These are phyloP conservation scores for Whitmania pigra DNA, from an alignment of 1,140 invertebrate species.

Conservation along the genomic window DNA sequence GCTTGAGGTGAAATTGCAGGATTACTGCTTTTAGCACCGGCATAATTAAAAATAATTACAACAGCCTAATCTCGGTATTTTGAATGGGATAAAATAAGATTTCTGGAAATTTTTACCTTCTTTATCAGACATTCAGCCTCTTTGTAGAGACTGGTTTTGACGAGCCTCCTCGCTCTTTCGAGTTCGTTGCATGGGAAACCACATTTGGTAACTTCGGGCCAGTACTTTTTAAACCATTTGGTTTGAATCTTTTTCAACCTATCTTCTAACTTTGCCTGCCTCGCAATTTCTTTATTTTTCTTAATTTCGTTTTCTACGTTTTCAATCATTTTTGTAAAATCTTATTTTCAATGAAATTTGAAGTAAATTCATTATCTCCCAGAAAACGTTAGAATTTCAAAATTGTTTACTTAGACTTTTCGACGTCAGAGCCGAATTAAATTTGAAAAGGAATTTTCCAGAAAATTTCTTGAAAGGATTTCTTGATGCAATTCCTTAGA, in stretches of 20 bases:
- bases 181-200: conserved; percentile 5
- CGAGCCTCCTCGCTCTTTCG: neutral
- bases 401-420: too few relatives aligned
- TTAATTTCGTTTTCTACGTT: too few relatives aligned
- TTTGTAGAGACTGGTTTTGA: neutral
- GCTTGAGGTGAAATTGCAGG: too few relatives aligned
- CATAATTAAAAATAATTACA: too few relatives aligned
- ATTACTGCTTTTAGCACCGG: too few relatives aligned
- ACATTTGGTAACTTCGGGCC: neutral
- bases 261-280: neutral
- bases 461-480: too few relatives aligned
- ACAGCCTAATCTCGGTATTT: neutral
- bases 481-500: too few relatives aligned
- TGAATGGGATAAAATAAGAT: neutral
- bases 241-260: neutral
- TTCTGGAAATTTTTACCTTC: neutral
- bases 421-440: too few relatives aligned
- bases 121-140: neutral
- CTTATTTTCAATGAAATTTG: neutral
- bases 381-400: too few relatives aligned
- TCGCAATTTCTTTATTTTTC: conserved; percentile 1
- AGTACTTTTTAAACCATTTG: neutral
- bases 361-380: neutral
- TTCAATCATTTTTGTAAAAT: neutral
- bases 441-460: too few relatives aligned